Evolutionary conservation across 2,113 vertebrate species (phyloP).

Genomic region (Hemiprocne comata): DNA sequence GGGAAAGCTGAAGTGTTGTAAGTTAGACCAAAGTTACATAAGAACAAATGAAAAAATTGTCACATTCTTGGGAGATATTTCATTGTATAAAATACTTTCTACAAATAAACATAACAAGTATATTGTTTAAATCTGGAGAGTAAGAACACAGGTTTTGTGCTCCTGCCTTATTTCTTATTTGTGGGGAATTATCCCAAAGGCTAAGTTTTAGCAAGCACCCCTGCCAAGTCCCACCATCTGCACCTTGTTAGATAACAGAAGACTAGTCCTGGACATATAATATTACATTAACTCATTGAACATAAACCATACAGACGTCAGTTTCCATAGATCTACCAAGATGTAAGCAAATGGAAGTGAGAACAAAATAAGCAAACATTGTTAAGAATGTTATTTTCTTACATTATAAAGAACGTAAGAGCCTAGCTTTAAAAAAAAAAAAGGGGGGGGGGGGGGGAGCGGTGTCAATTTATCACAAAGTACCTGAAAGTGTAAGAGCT

Average conservation of each 20-base stretch:
- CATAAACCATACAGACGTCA: not conserved
- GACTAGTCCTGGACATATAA: not conserved
- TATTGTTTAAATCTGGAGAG: not conserved
- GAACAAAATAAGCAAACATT: not conserved
- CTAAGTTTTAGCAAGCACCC: not conserved
- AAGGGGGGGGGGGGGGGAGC: accelerated
- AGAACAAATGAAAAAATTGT: not conserved
- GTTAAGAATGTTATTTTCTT: not conserved
- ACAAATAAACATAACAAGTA: not conserved
- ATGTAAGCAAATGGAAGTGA: not conserved
- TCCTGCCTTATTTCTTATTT: not conserved
- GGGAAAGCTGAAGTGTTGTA: not conserved
- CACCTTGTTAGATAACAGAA: not conserved
- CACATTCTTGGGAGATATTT: not conserved
- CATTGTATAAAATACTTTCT: not conserved
- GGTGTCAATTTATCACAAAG: not conserved
- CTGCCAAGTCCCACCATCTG: not conserved
- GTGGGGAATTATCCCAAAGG: not conserved
- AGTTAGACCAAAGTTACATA: not conserved
- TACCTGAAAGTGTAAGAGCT: not conserved
- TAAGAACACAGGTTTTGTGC: not conserved
- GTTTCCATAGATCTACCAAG: not conserved
- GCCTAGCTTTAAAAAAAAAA: not conserved
- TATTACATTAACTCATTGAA: not conserved
- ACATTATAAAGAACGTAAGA: not conserved